Evolutionary conservation across 2,797 vertebrate species (phyloP).

Genomic region (Molossus alvarezi): DNA sequence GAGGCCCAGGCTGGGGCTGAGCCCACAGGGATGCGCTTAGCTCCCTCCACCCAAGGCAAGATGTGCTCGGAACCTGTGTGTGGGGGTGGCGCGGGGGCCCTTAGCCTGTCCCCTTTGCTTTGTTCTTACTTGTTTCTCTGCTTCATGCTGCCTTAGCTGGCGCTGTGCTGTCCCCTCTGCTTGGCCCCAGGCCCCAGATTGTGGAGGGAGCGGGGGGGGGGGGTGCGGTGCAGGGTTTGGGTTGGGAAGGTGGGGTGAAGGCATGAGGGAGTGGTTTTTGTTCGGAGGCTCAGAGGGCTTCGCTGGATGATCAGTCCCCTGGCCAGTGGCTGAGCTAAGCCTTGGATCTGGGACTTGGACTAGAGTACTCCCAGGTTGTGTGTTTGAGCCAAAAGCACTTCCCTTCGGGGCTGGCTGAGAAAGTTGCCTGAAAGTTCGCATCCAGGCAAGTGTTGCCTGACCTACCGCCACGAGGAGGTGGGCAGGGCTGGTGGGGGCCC

Average conservation of each 20-base stretch:
- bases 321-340: neutral
- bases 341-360: neutral
- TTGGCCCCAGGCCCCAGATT: too few relatives aligned
- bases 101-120: neutral
- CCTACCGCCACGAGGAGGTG: neutral
- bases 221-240: too few relatives aligned
- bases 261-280: neutral
- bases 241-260: neutral
- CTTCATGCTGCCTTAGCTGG: neutral
- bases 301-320: neutral
- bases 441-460: too few relatives aligned
- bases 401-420: neutral
- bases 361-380: neutral
- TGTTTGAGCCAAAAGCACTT: neutral
- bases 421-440: neutral
- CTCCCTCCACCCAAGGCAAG: neutral
- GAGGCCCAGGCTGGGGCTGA: neutral
- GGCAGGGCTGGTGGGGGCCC: neutral
- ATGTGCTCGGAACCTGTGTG: accelerated
- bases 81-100: neutral
- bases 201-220: neutral
- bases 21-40: accelerated
- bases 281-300: accelerated
- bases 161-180: too few relatives aligned
- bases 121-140: neutral